phyloP scores from a whole-genome alignment of 2,113 vertebrate genomes.

The Cinclus mexicanus region DNA sequence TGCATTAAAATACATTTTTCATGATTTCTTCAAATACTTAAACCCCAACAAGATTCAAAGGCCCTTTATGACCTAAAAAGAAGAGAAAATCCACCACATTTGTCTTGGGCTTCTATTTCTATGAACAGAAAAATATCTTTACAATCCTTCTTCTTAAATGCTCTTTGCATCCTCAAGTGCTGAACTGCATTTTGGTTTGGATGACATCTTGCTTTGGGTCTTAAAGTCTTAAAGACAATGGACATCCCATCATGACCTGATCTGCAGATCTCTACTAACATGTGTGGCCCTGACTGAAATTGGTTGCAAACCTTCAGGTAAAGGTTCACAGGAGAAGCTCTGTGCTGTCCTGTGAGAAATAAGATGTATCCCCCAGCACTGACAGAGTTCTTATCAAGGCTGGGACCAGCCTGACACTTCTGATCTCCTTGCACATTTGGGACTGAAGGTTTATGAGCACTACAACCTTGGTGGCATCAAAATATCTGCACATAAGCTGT shows the following conservation, averaged over 20 bases:
- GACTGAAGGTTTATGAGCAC: background rate
- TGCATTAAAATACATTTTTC: background rate
- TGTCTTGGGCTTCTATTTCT: background rate
- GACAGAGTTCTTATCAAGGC: fast-evolving
- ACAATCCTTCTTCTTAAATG: background rate
- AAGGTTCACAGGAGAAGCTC: background rate
- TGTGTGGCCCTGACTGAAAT: background rate
- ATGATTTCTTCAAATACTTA: background rate
- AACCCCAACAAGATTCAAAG: background rate
- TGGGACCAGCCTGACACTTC: background rate
- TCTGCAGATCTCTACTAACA: background rate
- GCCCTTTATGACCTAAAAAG: background rate
- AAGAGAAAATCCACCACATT: background rate
- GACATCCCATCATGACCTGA: background rate
- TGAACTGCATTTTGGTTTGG: background rate
- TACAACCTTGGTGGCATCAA: background rate
- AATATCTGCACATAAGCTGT: background rate
- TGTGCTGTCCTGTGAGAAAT: background rate
- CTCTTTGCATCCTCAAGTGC: background rate
- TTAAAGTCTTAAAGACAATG: background rate
- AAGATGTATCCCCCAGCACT: fast-evolving
- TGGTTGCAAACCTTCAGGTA: background rate
- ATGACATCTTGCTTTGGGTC: background rate
- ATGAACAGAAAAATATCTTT: background rate
- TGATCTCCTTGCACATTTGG: background rate